Evolutionary conservation across 1,140 invertebrate species (phyloP).

Genomic region (Zaprionus vittiger): DNA sequence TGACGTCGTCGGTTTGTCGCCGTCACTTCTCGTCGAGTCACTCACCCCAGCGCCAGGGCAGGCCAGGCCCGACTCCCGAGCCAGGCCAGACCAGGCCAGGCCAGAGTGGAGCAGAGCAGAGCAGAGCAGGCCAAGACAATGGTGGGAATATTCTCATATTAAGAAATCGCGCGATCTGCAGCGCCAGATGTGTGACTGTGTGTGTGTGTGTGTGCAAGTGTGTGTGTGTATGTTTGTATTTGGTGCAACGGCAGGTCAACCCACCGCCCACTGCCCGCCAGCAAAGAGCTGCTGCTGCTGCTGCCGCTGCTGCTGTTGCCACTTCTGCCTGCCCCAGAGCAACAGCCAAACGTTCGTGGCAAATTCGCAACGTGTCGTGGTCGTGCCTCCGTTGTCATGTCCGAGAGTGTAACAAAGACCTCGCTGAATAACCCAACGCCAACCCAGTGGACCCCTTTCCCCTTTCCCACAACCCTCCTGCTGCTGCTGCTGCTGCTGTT

Average conservation of each 20-base stretch:
- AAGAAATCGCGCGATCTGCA: conserved; percentile 82
- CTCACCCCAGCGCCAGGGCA: conserved; percentile 41
- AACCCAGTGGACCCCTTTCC: background rate
- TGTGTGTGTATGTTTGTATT: conserved; percentile 65
- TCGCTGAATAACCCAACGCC: conserved; percentile 58
- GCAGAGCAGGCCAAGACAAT: conserved; percentile 65
- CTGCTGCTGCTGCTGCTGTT: background rate
- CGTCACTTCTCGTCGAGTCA: conserved; percentile 51
- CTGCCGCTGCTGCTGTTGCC: conserved; percentile 27
- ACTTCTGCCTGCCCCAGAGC: conserved; percentile 33
- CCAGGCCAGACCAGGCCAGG: conserved; percentile 2
- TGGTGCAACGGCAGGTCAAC: conserved; percentile 81
- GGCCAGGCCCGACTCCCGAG: background rate
- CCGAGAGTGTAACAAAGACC: conserved; percentile 81
- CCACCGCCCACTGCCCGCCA: conserved; percentile 52
- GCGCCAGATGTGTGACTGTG: conserved; percentile 74
- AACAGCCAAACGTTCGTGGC: conserved; percentile 67
- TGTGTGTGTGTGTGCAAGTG: conserved; percentile 43
- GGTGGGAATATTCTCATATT: conserved; percentile 84
- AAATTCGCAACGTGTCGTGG: conserved; percentile 82
- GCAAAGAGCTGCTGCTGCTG: conserved; percentile 2
- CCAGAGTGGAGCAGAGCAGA: conserved; percentile 36
- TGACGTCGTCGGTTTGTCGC: conserved; percentile 50
- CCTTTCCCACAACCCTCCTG: background rate
- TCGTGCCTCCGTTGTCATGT: conserved; percentile 80